Evolutionary conservation across 2,797 vertebrate genomes (phyloP).

Genomic region (Heteromormyrus szaboi): DNA sequence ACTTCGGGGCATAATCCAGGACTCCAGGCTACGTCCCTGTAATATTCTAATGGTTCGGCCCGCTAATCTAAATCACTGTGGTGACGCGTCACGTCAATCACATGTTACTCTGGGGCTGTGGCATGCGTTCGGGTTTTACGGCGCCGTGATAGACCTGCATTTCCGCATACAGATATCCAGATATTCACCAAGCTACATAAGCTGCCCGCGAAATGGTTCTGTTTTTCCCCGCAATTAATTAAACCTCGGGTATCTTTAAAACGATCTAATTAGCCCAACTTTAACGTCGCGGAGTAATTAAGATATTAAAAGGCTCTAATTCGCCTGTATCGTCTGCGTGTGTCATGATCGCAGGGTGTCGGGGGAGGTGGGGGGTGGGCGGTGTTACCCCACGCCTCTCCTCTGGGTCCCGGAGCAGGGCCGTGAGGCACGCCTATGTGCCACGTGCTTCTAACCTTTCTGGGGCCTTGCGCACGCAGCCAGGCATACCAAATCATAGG

Average conservation of each 20-base stretch:
- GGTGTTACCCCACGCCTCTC: background rate
- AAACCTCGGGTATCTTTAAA: slow-evolving; percentile 8
- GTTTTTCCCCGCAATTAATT: background rate
- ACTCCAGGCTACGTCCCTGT: background rate
- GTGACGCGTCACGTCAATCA: background rate
- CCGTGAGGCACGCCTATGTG: background rate
- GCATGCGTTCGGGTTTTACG: background rate
- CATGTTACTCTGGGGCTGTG: background rate
- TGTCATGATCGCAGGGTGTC: background rate
- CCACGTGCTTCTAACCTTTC: background rate
- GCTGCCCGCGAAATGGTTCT: background rate
- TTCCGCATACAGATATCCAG: background rate
- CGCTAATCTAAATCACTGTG: background rate
- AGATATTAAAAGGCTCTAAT: background rate
- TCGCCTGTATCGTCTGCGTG: background rate
- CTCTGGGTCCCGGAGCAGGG: background rate
- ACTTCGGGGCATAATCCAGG: background rate
- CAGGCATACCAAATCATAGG: slow-evolving; percentile 3
- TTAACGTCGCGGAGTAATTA: background rate
- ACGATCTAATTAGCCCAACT: slow-evolving; percentile 13
- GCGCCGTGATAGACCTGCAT: background rate
- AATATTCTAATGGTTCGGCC: background rate
- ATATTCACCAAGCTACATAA: background rate
- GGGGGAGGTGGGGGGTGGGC: background rate
- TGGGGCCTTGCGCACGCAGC: background rate